Conservation (phyloP, 2,113 vertebrate genomes). For the Ploceus nigricollis region DNA sequence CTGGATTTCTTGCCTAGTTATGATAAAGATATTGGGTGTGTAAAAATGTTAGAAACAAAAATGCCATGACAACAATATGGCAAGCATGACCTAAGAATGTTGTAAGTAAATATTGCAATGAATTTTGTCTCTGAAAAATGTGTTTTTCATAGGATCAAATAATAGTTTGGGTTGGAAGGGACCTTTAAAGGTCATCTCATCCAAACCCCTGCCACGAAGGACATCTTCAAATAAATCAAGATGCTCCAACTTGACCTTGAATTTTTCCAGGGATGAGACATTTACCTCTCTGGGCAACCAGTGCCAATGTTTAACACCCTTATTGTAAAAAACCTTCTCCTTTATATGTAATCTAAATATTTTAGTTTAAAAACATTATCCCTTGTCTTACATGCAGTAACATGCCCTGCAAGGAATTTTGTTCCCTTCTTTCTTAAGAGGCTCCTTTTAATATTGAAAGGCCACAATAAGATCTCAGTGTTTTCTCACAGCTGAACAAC, state of each 20-base stretch:
- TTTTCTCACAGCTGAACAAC: background rate
- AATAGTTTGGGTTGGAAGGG: background rate
- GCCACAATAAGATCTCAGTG: background rate
- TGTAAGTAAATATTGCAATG: background rate
- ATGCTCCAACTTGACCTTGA: background rate
- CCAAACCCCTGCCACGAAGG: background rate
- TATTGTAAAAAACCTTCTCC: background rate
- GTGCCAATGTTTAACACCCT: background rate
- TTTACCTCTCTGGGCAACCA: background rate
- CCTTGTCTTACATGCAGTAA: background rate
- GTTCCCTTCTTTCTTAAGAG: background rate
- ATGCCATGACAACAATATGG: background rate
- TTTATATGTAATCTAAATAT: background rate
- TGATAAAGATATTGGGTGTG: background rate
- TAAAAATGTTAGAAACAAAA: background rate
- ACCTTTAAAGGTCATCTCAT: background rate
- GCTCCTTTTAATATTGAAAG: background rate
- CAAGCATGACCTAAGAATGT: background rate
- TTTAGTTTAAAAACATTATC: background rate
- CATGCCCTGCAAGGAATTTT: background rate
- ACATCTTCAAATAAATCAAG: background rate
- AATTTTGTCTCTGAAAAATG: background rate
- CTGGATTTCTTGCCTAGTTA: background rate
- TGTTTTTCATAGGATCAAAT: background rate
- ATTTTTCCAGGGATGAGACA: background rate